These are phyloP conservation scores for Hyperoplus immaculatus DNA, from an alignment of 2,797 vertebrate species.

Conservation along the genomic window DNA sequence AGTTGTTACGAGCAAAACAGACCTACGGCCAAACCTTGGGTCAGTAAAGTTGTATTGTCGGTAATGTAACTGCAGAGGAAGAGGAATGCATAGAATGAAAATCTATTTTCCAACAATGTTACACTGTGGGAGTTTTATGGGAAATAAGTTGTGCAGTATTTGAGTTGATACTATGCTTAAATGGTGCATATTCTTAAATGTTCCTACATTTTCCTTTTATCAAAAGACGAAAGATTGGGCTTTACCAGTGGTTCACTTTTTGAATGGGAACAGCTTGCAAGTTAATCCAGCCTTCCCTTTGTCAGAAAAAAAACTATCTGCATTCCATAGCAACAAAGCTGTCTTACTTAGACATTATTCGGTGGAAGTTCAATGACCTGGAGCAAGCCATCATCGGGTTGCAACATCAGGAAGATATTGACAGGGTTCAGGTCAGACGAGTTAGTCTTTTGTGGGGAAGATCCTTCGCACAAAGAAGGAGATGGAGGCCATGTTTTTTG, in stretches of 20 bases:
- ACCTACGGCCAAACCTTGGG: not conserved
- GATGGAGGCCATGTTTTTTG: constrained; percentile 9
- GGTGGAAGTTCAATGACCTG: constrained; percentile 44
- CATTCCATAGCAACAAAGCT: constrained; percentile 30
- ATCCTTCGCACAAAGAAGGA: constrained; percentile 38
- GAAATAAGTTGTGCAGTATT: not conserved
- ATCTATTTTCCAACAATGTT: not conserved
- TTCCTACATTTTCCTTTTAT: not conserved
- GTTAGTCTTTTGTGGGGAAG: constrained; percentile 4
- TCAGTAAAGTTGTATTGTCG: not conserved
- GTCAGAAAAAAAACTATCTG: constrained; percentile 23
- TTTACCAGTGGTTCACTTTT: constrained; percentile 16
- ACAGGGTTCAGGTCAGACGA: constrained; percentile 35
- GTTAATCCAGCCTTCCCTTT: not conserved
- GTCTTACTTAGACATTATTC: constrained; percentile 4
- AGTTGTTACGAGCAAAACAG: not conserved
- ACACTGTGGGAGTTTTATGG: not conserved
- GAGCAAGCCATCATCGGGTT: constrained; percentile 26
- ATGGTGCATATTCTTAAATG: not conserved
- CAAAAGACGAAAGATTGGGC: not conserved
- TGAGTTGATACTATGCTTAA: not conserved
- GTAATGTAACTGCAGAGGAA: not conserved
- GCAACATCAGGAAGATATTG: constrained; percentile 34
- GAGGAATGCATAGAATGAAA: not conserved
- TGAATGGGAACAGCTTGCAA: not conserved